These are phyloP conservation scores for Danio aesculapii DNA, from an alignment of 2,797 vertebrate species.

Conservation along the genomic window DNA sequence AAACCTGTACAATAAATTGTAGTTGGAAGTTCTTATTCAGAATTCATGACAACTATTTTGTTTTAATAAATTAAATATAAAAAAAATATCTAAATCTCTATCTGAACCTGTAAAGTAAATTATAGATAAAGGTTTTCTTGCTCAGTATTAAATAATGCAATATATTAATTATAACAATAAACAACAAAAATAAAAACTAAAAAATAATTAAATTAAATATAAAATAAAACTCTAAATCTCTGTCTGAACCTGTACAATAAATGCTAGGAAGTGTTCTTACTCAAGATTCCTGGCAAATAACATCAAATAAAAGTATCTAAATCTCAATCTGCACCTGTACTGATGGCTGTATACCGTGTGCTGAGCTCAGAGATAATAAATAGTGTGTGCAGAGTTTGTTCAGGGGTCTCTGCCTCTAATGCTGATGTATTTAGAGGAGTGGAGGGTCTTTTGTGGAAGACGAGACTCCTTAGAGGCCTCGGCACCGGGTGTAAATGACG, in stretches of 20 bases:
- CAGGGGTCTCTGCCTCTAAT: conserved; percentile 59
- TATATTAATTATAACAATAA: too few species aligned
- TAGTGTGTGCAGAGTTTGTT: conserved; percentile 41
- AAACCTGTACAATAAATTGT: too few species aligned
- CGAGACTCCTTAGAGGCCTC: conserved; percentile 63
- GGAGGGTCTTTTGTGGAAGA: conserved; percentile 53
- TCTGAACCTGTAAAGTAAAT: too few species aligned
- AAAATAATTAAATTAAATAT: background rate
- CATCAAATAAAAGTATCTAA: background rate
- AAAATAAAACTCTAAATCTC: background rate
- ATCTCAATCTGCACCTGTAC: background rate
- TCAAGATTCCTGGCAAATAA: background rate
- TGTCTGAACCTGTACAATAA: too few species aligned
- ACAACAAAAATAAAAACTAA: background rate
- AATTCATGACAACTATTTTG: too few species aligned
- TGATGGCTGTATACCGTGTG: conserved; percentile 44
- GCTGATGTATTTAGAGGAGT: conserved; percentile 65
- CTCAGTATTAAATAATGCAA: background rate
- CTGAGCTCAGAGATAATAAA: conserved; percentile 65
- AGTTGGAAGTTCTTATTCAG: too few species aligned
- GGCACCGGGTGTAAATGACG: conserved; percentile 85
- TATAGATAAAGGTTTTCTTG: background rate
- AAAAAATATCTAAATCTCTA: too few species aligned
- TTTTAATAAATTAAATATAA: too few species aligned
- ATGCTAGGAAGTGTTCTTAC: too few species aligned